Evolutionary conservation across 2,888 invertebrate species (phyloP).

Genomic region (Sturmia bella): DNA sequence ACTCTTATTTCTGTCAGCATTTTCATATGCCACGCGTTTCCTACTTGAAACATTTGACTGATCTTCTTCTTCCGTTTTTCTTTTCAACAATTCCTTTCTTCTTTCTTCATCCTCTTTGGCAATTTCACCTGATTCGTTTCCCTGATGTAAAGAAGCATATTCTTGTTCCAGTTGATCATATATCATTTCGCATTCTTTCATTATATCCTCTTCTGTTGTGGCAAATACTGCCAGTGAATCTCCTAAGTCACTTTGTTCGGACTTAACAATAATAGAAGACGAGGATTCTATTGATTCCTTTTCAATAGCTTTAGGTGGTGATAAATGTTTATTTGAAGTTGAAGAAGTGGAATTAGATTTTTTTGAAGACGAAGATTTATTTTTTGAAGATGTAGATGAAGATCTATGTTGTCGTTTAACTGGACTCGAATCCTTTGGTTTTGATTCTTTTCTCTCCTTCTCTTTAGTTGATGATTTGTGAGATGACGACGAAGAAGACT

Average conservation of each 20-base stretch:
- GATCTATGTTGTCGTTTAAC: slow-evolving; percentile 71
- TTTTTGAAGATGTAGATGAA: slow-evolving; percentile 67
- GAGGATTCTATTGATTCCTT: slow-evolving; percentile 68
- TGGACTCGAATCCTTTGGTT: slow-evolving; percentile 70
- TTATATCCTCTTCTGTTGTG: slow-evolving; percentile 86
- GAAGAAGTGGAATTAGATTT: slow-evolving; percentile 52
- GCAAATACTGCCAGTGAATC: slow-evolving; percentile 72
- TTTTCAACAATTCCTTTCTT: slow-evolving; percentile 72
- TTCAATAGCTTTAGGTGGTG: slow-evolving; percentile 61
- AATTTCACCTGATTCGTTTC: slow-evolving; percentile 69
- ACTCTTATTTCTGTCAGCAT: slow-evolving; percentile 82
- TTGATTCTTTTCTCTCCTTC: slow-evolving; percentile 69
- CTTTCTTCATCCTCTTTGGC: slow-evolving; percentile 73
- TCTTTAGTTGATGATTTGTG: slow-evolving; percentile 56
- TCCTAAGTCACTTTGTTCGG: slow-evolving; percentile 21
- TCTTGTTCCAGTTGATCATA: slow-evolving; percentile 88
- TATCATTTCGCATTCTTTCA: slow-evolving; percentile 92
- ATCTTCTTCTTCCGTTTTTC: slow-evolving; percentile 80
- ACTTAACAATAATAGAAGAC: slow-evolving; percentile 48
- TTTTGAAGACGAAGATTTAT: slow-evolving; percentile 64
- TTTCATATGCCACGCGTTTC: slow-evolving; percentile 89
- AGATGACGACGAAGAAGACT: slow-evolving; percentile 62
- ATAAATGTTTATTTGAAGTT: slow-evolving; percentile 51
- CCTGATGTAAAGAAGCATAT: slow-evolving; percentile 75
- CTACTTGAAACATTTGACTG: slow-evolving; percentile 81